These are phyloP conservation scores for Cirrhinus mrigala DNA, from an alignment of 2,797 vertebrate species.

Conservation along the genomic window DNA sequence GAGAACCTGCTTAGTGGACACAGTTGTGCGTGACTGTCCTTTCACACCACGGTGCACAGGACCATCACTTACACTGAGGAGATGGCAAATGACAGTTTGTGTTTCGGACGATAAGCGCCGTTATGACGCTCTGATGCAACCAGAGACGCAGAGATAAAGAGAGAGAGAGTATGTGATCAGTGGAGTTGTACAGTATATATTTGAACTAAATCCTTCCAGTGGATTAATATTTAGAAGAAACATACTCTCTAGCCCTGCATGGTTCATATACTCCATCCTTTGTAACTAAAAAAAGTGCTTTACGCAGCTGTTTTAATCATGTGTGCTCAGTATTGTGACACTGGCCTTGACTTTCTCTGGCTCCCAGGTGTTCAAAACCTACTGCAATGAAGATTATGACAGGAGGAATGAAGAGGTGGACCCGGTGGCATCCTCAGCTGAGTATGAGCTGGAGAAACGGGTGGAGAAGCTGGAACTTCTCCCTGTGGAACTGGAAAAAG, in stretches of 20 bases:
- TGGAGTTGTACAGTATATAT: background rate
- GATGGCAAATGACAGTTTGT: slow-evolving; percentile 43
- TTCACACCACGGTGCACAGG: slow-evolving; percentile 43
- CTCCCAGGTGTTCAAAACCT: slow-evolving; percentile 94
- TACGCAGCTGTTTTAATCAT: slow-evolving; percentile 12
- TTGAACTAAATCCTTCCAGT: background rate
- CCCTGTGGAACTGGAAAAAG: slow-evolving; percentile 97
- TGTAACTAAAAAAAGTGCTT: slow-evolving; percentile 5
- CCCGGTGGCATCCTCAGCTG: slow-evolving; percentile 96
- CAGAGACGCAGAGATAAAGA: background rate
- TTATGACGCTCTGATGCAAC: slow-evolving; percentile 24
- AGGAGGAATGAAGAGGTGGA: slow-evolving; percentile 96
- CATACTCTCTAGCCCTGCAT: background rate
- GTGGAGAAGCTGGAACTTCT: slow-evolving; percentile 98
- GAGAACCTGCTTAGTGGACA: slow-evolving; percentile 32
- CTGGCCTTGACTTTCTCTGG: slow-evolving; percentile 12
- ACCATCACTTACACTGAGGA: slow-evolving; percentile 46
- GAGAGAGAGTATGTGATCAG: background rate
- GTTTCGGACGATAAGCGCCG: slow-evolving; percentile 40
- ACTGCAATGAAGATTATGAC: slow-evolving; percentile 98
- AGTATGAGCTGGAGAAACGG: slow-evolving; percentile 98
- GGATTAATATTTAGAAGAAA: background rate
- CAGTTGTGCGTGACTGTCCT: slow-evolving; percentile 38
- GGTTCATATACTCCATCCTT: background rate
- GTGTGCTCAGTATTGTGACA: slow-evolving; percentile 18